Conservation (phyloP, 2,888 invertebrate genomes). For the Copidosoma aretas region DNA sequence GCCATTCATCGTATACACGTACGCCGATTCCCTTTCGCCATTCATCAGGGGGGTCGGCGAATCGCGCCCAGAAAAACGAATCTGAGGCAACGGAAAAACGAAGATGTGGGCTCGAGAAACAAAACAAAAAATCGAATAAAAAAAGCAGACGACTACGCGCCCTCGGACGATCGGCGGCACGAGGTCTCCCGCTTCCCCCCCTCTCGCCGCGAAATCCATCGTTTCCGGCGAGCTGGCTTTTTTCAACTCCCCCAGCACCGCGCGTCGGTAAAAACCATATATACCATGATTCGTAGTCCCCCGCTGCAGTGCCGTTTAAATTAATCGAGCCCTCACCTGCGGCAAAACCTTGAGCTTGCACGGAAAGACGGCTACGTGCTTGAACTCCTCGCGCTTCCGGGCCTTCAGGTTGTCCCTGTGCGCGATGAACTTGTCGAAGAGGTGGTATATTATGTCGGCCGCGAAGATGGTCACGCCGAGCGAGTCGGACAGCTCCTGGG, state of each 20-base stretch:
- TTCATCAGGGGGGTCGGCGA: no score
- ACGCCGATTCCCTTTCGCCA: no score
- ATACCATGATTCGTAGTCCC: no score
- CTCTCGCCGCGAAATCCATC: conserved; percentile 33
- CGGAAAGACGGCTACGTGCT: conserved; percentile 97
- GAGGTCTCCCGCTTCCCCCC: no score
- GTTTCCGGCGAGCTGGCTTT: conserved; percentile 29
- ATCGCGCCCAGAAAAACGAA: no score
- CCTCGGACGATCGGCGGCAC: conserved; percentile 23
- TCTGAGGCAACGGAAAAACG: no score
- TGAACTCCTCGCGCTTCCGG: conserved; percentile 92
- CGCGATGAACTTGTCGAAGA: conserved; percentile 96
- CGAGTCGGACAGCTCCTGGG: conserved; percentile 95
- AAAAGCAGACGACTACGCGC: not conserved
- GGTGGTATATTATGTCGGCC: conserved; percentile 99
- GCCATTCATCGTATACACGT: no score
- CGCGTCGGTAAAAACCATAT: no score
- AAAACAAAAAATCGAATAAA: no score
- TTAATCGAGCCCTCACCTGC: conserved; percentile 68
- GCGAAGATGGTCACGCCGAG: conserved; percentile 95
- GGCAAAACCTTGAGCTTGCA: conserved; percentile 85
- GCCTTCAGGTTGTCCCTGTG: conserved; percentile 90
- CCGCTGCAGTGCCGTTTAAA: no score
- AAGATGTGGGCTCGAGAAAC: no score
- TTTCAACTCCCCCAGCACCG: no score